Base-by-base conservation (phyloP, 2,888 invertebrate species). In the Agrotis clavis region DNA sequence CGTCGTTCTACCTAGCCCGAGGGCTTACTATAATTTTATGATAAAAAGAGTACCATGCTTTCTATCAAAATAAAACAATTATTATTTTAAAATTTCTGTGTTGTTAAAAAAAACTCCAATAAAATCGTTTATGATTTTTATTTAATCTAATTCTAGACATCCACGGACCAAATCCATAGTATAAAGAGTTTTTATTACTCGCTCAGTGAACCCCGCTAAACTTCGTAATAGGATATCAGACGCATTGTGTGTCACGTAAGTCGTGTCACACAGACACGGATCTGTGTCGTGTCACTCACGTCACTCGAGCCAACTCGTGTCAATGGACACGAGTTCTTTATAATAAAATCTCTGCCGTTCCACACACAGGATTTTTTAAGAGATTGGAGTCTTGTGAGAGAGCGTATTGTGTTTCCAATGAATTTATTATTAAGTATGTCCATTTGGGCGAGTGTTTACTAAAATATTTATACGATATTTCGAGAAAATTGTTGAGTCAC, bases 361-460 rank as follows among this genome's bases (percentile, higher is more conserved):
- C 19, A 59, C 18, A 51, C 18, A 51, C 18, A 41, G 7, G 19
- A 18, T 57, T 74, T 59, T 60, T 75, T n/a, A 54, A 41, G 35
- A 77, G 59, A 53, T 16, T 41, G 25, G 16, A 71, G 3, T 25
- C 45, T 48, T 21, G 1, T 18, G 4, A 6, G 16, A 41, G 41
- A 41, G 51, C 13, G 67, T 53, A 54, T 47, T 79, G 62, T 18
- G 50, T 45, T 64, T 56, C n/a, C 30, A 56, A 47, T 76, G 30
- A 76, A 81, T 81, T 81, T 76, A 61, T 77, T 48, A 62, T 65
- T 25, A n/a, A n/a, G n/a, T n/a, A 19, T 13, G 16, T 61, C 41
- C 18, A 68, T 76, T 76, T 68, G 30, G 16, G 47, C 56, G 64
- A 68, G 68, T 61, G 41, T 64, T 64, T 61, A 60, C 41, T 53